A percentile compares a stretch with the other conserved stretches of the same genome.
Conservation (phyloP, 2,113 vertebrate species). For the Dromiciops gliroides region DNA sequence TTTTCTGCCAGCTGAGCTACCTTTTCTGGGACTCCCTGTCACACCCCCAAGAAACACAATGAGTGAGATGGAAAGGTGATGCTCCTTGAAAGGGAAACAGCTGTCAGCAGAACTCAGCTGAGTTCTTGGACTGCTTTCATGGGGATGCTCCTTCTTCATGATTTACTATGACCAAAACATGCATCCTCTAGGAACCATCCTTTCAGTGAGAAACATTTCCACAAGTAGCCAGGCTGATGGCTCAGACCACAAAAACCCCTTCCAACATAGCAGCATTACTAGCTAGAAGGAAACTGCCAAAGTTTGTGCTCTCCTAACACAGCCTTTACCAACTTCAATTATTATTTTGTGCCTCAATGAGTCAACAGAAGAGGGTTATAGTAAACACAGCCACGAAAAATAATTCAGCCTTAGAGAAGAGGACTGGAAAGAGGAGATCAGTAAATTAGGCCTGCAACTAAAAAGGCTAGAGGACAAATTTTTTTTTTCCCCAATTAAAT, state of each 20-base stretch:
- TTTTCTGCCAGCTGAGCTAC: background rate
- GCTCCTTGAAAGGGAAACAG: background rate
- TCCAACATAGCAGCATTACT: background rate
- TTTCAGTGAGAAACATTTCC: background rate
- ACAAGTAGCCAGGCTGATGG: background rate
- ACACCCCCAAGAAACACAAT: background rate
- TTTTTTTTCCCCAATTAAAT: too few species aligned
- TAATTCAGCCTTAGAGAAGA: background rate
- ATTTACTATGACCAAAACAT: background rate
- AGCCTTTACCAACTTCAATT: background rate
- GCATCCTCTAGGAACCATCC: background rate
- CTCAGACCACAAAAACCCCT: background rate
- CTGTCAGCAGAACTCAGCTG: background rate
- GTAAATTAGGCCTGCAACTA: too few species aligned
- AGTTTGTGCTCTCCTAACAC: too few species aligned
- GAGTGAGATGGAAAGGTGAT: background rate
- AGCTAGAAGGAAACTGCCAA: background rate
- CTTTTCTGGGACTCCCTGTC: background rate
- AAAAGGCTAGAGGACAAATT: too few species aligned
- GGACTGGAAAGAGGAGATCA: background rate
- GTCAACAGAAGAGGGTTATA: background rate
- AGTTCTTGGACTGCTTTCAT: background rate
- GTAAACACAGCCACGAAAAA: background rate
- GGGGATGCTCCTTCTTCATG: background rate
- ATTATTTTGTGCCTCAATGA: background rate